These are phyloP conservation scores for Cossypha caffra DNA, from an alignment of 2,797 vertebrate genomes.

Conservation along the genomic window DNA sequence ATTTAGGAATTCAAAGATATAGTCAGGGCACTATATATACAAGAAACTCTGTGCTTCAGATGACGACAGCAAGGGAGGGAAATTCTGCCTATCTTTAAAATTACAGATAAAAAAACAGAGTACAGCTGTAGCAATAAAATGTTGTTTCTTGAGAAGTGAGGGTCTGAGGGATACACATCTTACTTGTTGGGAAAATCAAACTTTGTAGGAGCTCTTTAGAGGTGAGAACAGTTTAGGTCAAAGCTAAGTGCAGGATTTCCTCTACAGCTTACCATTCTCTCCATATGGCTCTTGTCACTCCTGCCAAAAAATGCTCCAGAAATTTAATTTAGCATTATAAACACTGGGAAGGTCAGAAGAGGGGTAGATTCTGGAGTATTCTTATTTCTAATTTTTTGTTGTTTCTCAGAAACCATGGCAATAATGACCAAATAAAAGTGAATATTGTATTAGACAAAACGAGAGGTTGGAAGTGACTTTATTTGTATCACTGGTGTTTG, in stretches of 20 bases:
- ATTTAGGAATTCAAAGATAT: neutral
- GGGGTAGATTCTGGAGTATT: neutral
- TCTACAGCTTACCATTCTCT: neutral
- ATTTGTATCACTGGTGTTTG: neutral
- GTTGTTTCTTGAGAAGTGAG: neutral
- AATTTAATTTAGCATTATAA: conserved; percentile 22
- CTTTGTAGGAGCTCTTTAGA: neutral
- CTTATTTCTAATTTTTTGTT: neutral
- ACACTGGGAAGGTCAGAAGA: neutral
- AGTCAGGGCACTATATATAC: neutral
- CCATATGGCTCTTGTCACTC: neutral
- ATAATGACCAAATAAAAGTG: neutral
- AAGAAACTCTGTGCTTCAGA: neutral
- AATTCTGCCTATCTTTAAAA: neutral
- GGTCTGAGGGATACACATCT: neutral
- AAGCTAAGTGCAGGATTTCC: neutral
- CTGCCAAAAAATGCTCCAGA: neutral
- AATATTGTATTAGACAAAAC: neutral
- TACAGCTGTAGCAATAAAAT: neutral
- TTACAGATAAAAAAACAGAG: neutral
- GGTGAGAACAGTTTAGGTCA: neutral
- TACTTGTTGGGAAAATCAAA: neutral
- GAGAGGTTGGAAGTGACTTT: neutral
- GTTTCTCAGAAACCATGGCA: neutral
- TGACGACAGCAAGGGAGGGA: neutral